Evolutionary conservation across 2,113 vertebrate genomes (phyloP).

Genomic region (Alectura lathami): DNA sequence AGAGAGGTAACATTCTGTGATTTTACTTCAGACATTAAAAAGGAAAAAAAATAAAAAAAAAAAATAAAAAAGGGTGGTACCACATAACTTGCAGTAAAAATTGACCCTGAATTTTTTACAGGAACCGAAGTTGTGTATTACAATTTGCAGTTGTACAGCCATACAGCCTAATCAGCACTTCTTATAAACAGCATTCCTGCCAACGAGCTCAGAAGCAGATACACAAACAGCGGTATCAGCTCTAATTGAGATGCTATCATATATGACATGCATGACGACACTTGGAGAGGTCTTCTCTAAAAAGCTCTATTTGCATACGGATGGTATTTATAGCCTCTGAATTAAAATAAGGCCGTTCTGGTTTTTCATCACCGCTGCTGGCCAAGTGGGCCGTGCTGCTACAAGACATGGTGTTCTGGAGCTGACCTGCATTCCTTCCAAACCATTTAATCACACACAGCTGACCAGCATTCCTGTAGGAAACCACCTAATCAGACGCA

Average conservation of each 20-base stretch:
- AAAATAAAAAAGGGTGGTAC: not conserved
- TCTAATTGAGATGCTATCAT: conserved; percentile 4
- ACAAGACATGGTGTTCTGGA: conserved; percentile 20
- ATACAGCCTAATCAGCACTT: not conserved
- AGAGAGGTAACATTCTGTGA: not conserved
- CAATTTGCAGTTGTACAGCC: not conserved
- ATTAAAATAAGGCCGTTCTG: conserved; percentile 12
- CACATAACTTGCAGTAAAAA: not conserved
- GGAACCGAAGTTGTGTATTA: not conserved
- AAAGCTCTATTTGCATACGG: not conserved
- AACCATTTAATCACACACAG: conserved; percentile 71
- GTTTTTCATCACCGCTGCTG: not conserved
- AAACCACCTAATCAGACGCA: conserved; percentile 67
- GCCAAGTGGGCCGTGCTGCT: not conserved
- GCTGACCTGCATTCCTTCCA: conserved; percentile 69
- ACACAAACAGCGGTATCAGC: not conserved
- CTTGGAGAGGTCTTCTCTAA: conserved; percentile 23
- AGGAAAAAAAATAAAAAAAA: not conserved
- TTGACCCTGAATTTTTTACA: not conserved
- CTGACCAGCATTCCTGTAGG: conserved; percentile 70
- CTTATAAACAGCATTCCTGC: conserved; percentile 2
- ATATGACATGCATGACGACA: not conserved
- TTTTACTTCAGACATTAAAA: not conserved
- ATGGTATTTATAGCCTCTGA: conserved; percentile 34
- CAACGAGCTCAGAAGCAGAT: not conserved